Percentiles rank a stretch among this genome's conserved stretches.
phyloP scores from a whole-genome alignment of 1,140 invertebrate species.

The Pogonomyrmex barbatus region DNA sequence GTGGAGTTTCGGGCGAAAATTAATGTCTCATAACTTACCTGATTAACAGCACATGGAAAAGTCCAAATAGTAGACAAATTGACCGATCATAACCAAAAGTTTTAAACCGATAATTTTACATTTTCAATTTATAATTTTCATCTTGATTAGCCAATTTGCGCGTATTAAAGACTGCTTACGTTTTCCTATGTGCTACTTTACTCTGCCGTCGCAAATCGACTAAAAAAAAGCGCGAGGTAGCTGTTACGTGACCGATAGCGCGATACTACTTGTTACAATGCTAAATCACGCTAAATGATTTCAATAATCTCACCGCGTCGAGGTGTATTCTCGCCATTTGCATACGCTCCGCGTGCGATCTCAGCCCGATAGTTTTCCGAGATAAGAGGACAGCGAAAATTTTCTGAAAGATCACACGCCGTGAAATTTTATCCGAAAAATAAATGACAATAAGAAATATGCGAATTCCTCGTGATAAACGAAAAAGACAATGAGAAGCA shows the following conservation, averaged over 20 bases:
- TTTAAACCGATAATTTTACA: too few relatives aligned
- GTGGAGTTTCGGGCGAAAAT: background rate
- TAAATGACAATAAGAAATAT: slow-evolving; percentile 2
- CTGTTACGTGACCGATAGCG: slow-evolving; percentile 46
- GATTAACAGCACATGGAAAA: too few relatives aligned
- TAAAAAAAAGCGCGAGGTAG: slow-evolving; percentile 22
- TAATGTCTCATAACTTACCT: background rate
- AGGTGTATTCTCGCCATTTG: slow-evolving; percentile 20
- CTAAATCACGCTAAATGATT: slow-evolving; percentile 48
- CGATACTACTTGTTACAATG: slow-evolving; percentile 31
- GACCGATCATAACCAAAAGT: too few relatives aligned
- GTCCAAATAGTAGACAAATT: too few relatives aligned
- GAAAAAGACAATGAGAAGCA: background rate
- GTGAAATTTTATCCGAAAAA: background rate
- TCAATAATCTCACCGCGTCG: slow-evolving; percentile 39
- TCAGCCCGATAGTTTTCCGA: too few relatives aligned
- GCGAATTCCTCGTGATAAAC: background rate
- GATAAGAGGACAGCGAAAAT: background rate
- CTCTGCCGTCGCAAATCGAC: background rate
- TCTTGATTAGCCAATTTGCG: too few relatives aligned
- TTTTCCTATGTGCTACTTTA: background rate
- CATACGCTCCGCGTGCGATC: slow-evolving; percentile 23
- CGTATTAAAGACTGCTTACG: too few relatives aligned
- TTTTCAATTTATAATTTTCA: too few relatives aligned
- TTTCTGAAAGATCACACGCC: background rate